Evolutionary conservation across 1,140 invertebrate species (phyloP).

Genomic region (Lethocerus indicus): DNA sequence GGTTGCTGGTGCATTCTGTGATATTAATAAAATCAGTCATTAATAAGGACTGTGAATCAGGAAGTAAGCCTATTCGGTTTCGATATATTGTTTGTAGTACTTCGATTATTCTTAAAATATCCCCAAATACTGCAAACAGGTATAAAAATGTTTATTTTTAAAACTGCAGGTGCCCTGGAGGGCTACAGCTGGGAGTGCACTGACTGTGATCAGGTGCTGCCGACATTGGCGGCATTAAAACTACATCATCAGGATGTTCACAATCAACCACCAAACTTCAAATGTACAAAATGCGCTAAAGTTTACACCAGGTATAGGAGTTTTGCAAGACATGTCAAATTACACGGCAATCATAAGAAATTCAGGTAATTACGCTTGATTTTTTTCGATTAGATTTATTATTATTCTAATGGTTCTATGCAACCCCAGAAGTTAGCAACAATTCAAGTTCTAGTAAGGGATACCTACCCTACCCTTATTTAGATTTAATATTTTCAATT

Average conservation of each 20-base stretch:
- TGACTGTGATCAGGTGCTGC: slow-evolving; percentile 32
- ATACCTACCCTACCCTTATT: neutral
- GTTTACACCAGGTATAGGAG: slow-evolving; percentile 37
- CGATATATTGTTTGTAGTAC: too few species aligned
- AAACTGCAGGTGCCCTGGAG: too few species aligned
- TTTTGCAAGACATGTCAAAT: slow-evolving; percentile 34
- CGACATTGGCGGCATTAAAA: slow-evolving; percentile 29
- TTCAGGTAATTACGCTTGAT: slow-evolving; percentile 23
- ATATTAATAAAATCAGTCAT: too few species aligned
- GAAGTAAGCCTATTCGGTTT: too few species aligned
- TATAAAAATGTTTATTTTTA: too few species aligned
- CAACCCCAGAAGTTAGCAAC: neutral
- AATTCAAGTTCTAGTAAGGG: neutral
- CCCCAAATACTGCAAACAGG: too few species aligned
- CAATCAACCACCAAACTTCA: slow-evolving; percentile 32
- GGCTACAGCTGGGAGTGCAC: slow-evolving; percentile 36
- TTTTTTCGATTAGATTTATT: neutral
- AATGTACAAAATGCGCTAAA: slow-evolving; percentile 38
- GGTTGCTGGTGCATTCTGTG: too few species aligned
- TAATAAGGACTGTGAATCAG: too few species aligned
- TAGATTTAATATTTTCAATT: neutral
- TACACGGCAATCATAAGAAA: slow-evolving; percentile 32
- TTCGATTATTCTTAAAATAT: too few species aligned
- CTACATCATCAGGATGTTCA: slow-evolving; percentile 33
- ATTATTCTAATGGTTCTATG: neutral